A percentile compares a stretch with the other conserved stretches of the same genome.
Evolutionary conservation across 2,888 invertebrate genomes (phyloP).

Genomic region (Arenicola marina): DNA sequence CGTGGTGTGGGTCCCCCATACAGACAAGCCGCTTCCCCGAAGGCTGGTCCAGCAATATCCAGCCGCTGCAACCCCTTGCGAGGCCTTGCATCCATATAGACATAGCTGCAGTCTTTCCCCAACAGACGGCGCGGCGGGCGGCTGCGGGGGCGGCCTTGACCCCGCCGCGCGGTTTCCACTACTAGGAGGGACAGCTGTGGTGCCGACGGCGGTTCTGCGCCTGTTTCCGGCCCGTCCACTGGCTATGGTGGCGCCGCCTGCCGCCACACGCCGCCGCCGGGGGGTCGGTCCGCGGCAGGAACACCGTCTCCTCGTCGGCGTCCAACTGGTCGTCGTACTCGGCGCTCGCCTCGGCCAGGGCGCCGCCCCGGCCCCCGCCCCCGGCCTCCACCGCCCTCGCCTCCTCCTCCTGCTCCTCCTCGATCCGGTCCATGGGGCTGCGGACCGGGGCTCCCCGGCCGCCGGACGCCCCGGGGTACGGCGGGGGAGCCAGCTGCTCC

Average conservation of each 20-base stretch:
- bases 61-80: no score
- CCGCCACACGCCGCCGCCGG: not conserved
- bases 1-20: no score
- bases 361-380: not conserved
- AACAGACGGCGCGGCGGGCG: not conserved
- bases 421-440: not conserved
- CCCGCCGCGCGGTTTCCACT: not conserved
- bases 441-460: not conserved
- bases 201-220: not conserved
- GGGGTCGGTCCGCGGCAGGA: not conserved
- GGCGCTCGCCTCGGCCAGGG: not conserved
- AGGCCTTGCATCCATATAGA: no score
- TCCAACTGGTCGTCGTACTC: not conserved
- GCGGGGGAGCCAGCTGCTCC: no score
- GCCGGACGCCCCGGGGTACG: not conserved
- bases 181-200: conserved; percentile 5
- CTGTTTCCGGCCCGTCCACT: not conserved
- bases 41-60: no score
- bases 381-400: no score
- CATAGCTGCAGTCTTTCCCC: no score
- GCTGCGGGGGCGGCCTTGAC: not conserved
- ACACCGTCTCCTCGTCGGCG: not conserved
- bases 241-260: not conserved
- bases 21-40: no score
- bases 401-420: conserved; percentile 3